phyloP scores from a whole-genome alignment of 1,140 invertebrate species.

The Leptoteleia sp. region DNA sequence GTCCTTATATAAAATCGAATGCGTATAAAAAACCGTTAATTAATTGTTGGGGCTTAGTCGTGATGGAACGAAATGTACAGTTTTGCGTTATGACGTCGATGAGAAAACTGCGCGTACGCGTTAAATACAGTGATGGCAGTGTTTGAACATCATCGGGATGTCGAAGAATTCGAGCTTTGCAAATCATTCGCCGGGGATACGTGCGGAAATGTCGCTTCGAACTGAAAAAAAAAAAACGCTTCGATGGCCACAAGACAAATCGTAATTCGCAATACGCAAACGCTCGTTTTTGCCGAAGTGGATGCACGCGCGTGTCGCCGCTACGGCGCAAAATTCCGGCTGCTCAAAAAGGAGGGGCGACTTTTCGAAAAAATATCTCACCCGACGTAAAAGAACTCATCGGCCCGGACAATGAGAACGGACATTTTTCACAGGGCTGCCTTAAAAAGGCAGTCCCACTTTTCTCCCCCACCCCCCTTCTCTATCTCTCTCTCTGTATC shows the following conservation, averaged over 20 bases:
- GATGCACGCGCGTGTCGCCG: too few relatives aligned
- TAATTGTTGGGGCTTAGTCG: slow-evolving; percentile 32
- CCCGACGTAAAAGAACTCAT: not conserved
- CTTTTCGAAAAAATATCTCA: slow-evolving; percentile 14
- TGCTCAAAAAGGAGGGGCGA: not conserved
- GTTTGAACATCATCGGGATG: slow-evolving; percentile 46
- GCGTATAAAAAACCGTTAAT: slow-evolving; percentile 59
- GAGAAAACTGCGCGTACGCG: slow-evolving; percentile 38
- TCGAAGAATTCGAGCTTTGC: slow-evolving; percentile 46
- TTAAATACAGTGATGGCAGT: slow-evolving; percentile 49
- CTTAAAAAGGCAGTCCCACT: not conserved
- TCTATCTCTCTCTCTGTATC: too few relatives aligned
- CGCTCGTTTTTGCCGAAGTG: slow-evolving; percentile 27
- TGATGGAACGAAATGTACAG: slow-evolving; percentile 38
- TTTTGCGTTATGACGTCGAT: slow-evolving; percentile 52
- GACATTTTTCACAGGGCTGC: slow-evolving; percentile 3
- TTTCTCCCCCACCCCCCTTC: too few relatives aligned
- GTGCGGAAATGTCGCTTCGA: slow-evolving; percentile 49
- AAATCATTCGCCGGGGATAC: slow-evolving; percentile 64
- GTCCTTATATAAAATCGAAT: too few relatives aligned
- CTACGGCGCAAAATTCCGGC: too few relatives aligned
- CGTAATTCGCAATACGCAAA: slow-evolving; percentile 42
- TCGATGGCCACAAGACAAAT: slow-evolving; percentile 50
- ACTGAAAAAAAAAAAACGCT: slow-evolving; percentile 33
- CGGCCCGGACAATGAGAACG: not conserved